A percentile compares a stretch with the other conserved stretches of the same genome.
Evolutionary conservation across 1,140 invertebrate species (phyloP).

Genomic region (Nymphalis io): DNA sequence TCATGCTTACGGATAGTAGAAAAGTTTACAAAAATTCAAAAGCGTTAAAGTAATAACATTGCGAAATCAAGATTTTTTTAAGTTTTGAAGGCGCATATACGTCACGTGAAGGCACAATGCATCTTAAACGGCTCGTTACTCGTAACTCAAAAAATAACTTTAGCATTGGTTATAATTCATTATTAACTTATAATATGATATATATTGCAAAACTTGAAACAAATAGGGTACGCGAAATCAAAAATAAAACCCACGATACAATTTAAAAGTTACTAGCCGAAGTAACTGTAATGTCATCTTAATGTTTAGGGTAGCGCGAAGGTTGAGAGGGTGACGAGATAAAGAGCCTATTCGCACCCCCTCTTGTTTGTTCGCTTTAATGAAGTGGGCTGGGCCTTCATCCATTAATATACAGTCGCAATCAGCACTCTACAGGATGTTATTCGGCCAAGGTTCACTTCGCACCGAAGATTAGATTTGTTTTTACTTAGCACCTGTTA

Average conservation of each 20-base stretch:
- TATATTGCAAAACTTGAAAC: too few species aligned
- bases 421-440: slow-evolving; percentile 42
- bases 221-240: too few species aligned
- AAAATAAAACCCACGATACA: neutral
- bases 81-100: too few species aligned
- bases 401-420: slow-evolving; percentile 62
- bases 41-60: too few species aligned
- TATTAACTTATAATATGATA: too few species aligned
- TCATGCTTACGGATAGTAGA: too few species aligned
- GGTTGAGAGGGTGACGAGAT: slow-evolving; percentile 67
- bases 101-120: too few species aligned
- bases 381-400: slow-evolving; percentile 63
- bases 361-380: slow-evolving; percentile 71
- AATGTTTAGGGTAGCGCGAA: slow-evolving; percentile 41
- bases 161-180: too few species aligned
- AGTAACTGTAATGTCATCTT: slow-evolving; percentile 10
- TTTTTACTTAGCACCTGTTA: slow-evolving; percentile 20
- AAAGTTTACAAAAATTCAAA: too few species aligned
- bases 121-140: too few species aligned
- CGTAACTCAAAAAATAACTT: too few species aligned
- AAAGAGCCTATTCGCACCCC: slow-evolving; percentile 56
- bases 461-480: slow-evolving; percentile 21
- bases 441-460: slow-evolving; percentile 25
- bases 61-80: too few species aligned
- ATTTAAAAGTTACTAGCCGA: slow-evolving; percentile 24